Evolutionary conservation across 1,140 invertebrate genomes (phyloP), one percentile per base, ranked within the genome.

Genomic region (Bombus polaris): DNA sequence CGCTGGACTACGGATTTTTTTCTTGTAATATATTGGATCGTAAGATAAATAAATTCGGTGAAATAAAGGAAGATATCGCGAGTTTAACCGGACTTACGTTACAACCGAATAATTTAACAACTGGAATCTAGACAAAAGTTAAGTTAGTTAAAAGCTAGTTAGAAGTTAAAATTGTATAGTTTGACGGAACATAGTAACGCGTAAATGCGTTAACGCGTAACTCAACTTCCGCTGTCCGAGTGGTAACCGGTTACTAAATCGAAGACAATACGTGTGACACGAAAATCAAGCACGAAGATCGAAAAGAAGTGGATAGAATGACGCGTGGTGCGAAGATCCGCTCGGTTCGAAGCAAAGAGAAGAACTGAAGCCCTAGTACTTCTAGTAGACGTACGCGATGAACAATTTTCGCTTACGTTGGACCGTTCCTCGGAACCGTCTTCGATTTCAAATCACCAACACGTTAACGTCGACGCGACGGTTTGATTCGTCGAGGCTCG

Each of bases 361-460:
- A 65, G 80, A 81, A 90, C 89, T 90, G 88, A 85, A 32, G n/a
- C 47, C 47, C 47, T 53, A 53, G 47, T 53, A 53, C 47, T 4
- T 3, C 25, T 42, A 35, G 66, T 57, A 9, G 8, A 44, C 66
- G 39, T 28, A 28, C 70, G 74, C 47, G 74, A 35, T 59, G 35
- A 57, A 47, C 35, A n/a, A 37, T 77, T 90, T 88, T 83, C 47
- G 76, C 84, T 85, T 76, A 89, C 71, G 75, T 90, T 79, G 53
- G 53, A 79, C 75, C 53, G 70, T n/a, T 86, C 87, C 85, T 81
- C 39, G 65, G 84, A 76, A 90, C 79, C 78, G 91, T 87, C 70
- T 92, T 88, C 80, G 85, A 82, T 92, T 92, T 92, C 91, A 88
- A 80, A 70, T 72, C 62, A 44, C 82, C 57, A 62, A 53, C 66